Evolutionary conservation across 2,113 vertebrate genomes (phyloP), one percentile per base, ranked within the genome.

Genomic region (Alces alces): DNA sequence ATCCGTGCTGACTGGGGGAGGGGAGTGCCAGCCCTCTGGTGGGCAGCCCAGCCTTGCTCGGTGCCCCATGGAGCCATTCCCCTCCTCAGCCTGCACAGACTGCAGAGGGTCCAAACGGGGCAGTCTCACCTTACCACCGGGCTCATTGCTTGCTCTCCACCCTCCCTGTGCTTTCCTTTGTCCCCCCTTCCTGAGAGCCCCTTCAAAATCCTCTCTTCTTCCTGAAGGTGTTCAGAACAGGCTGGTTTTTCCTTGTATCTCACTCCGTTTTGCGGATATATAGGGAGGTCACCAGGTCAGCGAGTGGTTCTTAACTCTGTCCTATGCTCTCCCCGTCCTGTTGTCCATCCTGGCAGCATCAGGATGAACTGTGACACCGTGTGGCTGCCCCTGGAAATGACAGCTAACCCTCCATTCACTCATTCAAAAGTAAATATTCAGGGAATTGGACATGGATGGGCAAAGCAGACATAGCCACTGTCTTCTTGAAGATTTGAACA

Each of bases 31-130:
- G 52, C 23, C 23, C 80, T 66, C 21, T 33, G 43, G 47, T 43
- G 58, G 30, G 16, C 25, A 33, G n/a, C 33, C 27, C n/a, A 23
- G n/a, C 73, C 54, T 47, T 6, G 15, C 89, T 12, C 0, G 1
- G 43, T 17, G 15, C 36, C 39, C 70, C 52, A n/a, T 4, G 28
- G 28, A 45, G 19, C 17, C 55, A 33, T 25, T 33, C 87, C 19
- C 70, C 36, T 52, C 39, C n/a, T 23, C 54, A 36, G 8, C 19
- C 13, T n/a, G 28, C 73, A 15, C 25, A 11, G 6, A 25, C 3
- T 4, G 2, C 17, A 14, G 13, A 54, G 17, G 83, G 55, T 30
- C 36, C 10, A 12, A 61, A 36, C 2, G 0, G 11, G 7, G 15
- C 33, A 16, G 5, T 10, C 57, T 64, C 10, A 36, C 43, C 50